phyloP scores from a whole-genome alignment of 2,113 vertebrate species.

The Daubentonia madagascariensis region DNA sequence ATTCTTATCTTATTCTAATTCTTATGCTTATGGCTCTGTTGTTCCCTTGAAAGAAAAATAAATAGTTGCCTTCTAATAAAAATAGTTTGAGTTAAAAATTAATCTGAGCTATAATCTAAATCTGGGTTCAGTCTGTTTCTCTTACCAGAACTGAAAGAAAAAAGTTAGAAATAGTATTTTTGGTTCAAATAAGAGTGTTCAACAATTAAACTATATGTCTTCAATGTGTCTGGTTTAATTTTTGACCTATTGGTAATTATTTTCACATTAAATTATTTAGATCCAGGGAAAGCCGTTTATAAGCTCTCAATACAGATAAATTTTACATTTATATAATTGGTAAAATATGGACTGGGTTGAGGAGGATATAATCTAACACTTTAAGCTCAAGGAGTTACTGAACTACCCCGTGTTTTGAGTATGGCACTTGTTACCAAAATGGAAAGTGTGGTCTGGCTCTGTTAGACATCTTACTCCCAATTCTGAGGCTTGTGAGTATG shows the following conservation, averaged over 20 bases:
- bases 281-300: neutral
- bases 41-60: constrained; percentile 63
- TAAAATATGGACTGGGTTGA: constrained; percentile 27
- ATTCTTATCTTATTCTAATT: too few species aligned
- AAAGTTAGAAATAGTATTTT: constrained; percentile 42
- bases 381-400: neutral
- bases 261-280: constrained; percentile 35
- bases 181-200: constrained; percentile 47
- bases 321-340: neutral
- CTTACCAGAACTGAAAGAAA: constrained; percentile 23
- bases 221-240: constrained; percentile 17
- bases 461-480: neutral
- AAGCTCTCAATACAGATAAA: neutral
- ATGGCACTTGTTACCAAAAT: neutral
- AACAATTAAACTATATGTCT: constrained; percentile 56
- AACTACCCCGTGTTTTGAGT: neutral
- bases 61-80: constrained; percentile 32
- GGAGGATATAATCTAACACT: neutral
- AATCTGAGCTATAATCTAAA: constrained; percentile 40
- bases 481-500: neutral
- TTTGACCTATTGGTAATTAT: constrained; percentile 33
- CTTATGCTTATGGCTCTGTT: constrained; percentile 56
- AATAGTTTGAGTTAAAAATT: constrained; percentile 47
- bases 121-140: neutral
- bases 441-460: neutral